Conservation (phyloP, 2,888 invertebrate species). For the Orgyia antiqua region DNA sequence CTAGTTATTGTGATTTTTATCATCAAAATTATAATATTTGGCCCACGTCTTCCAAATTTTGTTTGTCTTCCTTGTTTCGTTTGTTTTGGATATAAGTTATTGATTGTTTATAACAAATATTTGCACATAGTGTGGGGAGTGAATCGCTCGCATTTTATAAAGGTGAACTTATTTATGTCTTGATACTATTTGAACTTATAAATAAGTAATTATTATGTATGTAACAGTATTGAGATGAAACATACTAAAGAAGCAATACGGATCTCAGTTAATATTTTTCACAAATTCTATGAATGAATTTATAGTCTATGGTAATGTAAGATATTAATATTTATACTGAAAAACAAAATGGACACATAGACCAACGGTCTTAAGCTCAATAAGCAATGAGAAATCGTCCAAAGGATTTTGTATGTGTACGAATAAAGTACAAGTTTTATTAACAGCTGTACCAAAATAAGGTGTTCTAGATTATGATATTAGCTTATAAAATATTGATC, state of each 20-base stretch:
- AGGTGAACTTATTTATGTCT: constrained; percentile 74
- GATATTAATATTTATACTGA: constrained; percentile 42
- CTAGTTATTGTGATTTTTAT: constrained; percentile 21
- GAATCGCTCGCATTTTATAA: constrained; percentile 58
- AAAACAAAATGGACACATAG: constrained; percentile 1
- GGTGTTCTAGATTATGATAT: constrained; percentile 47
- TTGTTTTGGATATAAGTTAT: constrained; percentile 12
- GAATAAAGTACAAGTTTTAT: constrained; percentile 41
- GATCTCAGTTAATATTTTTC: constrained; percentile 68
- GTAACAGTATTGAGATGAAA: constrained; percentile 59
- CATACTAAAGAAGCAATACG: constrained; percentile 54
- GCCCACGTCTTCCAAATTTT: constrained; percentile 53
- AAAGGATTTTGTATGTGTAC: constrained; percentile 25
- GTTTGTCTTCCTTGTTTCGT: constrained; percentile 20
- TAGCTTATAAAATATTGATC: constrained; percentile 47
- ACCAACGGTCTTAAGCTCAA: constrained; percentile 25
- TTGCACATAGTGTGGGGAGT: constrained; percentile 47
- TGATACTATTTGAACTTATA: constrained; percentile 42
- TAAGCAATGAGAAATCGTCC: constrained; percentile 24
- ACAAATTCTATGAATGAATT: constrained; percentile 39
- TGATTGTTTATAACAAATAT: constrained; percentile 40
- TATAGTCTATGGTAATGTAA: constrained; percentile 41
- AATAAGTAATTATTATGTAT: constrained; percentile 35
- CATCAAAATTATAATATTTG: constrained; percentile 25
- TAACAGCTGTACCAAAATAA: constrained; percentile 68